Evolutionary conservation across 2,888 invertebrate genomes (phyloP), one percentile per base, ranked within the genome.

Genomic region (Lithophane semibrunnea): DNA sequence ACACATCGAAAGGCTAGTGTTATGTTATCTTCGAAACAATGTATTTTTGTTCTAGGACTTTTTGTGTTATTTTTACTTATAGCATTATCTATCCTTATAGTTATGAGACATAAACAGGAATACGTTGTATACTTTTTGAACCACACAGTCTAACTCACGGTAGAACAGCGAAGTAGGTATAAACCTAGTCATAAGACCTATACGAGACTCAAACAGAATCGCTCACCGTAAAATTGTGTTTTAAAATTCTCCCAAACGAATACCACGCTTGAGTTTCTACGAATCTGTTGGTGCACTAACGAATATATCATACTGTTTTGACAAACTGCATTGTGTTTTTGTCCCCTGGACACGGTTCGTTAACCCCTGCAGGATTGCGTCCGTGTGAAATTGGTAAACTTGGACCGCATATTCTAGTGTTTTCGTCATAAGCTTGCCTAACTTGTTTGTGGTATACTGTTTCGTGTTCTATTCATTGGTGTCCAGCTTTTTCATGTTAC

Each of bases 251-350:
- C 88, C 86, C 90, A 87, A 91, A 91, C 91, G 92, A 92, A 91
- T 91, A 86, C 87, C 88, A 91, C 92, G 93, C 90, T 84, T 89
- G 91, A 91, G 90, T 91, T 90, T 89, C 76, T 90, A 79, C 89
- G 91, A 92, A 92, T 93, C 92, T 92, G 93, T 91, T 91, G 90
- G 88, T 87, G 89, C 88, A 90, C 87, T 89, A 90, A 87, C 89
- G 93, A 85, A 94, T 94, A 94, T 93, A 94, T 94, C 94, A 94
- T 91, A 88, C 89, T 87, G 93, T 93, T 94, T 92, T 94, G 94
- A 94, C 94, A 93, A 93, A 93, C 93, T 93, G 92, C 92, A 93
- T 91, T 93, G 92, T 93, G 92, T 92, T 93, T 92, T 92, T 92
- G 92, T 91, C 87, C 85, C 67, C 66, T 83, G 88, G 82, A 82